A percentile compares a stretch with the other conserved stretches of the same genome.
Conservation (phyloP, 1,140 invertebrate genomes). For the Theocolax elegans region DNA sequence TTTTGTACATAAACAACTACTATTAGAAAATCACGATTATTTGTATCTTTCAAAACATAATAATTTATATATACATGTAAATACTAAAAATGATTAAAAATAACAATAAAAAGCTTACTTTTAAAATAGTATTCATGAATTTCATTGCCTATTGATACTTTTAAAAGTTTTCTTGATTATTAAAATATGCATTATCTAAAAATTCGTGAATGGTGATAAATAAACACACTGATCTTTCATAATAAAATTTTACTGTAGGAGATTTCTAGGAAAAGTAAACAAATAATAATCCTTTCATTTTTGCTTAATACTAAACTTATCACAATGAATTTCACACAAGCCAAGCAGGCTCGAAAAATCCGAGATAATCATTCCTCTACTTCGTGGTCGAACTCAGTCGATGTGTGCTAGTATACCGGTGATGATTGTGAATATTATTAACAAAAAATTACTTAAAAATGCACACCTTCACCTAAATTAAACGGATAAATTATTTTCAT, state of each 20-base stretch:
- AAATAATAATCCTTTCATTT: neutral
- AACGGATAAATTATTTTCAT: neutral
- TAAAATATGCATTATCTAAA: too few species aligned
- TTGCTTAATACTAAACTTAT: slow-evolving; percentile 22
- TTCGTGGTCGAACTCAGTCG: neutral
- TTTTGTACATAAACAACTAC: too few species aligned
- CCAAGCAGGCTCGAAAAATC: neutral
- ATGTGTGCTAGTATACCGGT: neutral
- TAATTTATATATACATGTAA: too few species aligned
- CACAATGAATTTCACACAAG: slow-evolving; percentile 21
- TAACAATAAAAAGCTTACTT: too few species aligned
- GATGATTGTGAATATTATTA: neutral
- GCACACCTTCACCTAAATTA: neutral
- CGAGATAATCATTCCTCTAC: neutral
- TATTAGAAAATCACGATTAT: too few species aligned
- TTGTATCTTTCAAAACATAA: too few species aligned
- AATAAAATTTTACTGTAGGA: slow-evolving; percentile 12
- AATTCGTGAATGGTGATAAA: too few species aligned
- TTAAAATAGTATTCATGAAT: too few species aligned
- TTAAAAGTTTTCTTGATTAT: too few species aligned
- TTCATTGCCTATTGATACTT: too few species aligned
- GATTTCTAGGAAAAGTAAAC: neutral
- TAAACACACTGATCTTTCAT: neutral
- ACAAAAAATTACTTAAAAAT: too few species aligned
- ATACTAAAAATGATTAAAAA: too few species aligned